These are phyloP conservation scores for Sylvilagus floridanus DNA, from an alignment of 2,797 vertebrate species.

Conservation along the genomic window DNA sequence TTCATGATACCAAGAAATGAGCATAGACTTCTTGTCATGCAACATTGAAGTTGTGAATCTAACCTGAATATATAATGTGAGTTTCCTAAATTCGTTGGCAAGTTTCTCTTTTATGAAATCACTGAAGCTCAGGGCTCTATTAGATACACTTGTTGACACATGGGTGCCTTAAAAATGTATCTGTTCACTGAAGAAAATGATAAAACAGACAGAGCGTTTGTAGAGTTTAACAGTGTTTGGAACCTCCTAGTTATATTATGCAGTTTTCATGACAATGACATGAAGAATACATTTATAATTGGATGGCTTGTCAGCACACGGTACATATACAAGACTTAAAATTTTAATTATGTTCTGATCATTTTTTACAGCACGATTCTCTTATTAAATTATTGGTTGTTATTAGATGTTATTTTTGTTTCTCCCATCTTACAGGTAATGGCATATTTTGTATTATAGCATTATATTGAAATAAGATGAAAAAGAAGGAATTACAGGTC, in stretches of 20 bases:
- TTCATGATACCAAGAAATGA: conserved; percentile 84
- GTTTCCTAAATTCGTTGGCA: conserved; percentile 78
- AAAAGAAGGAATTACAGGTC: conserved; percentile 21
- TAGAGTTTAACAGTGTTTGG: conserved; percentile 69
- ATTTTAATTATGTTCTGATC: conserved; percentile 63
- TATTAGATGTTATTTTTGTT: conserved; percentile 48
- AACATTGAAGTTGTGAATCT: conserved; percentile 82
- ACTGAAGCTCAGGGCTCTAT: conserved; percentile 77
- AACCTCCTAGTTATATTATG: conserved; percentile 59
- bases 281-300: conserved; percentile 71
- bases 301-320: conserved; percentile 47
- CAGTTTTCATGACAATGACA: conserved; percentile 47
- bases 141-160: conserved; percentile 79
- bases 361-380: not conserved
- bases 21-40: conserved; percentile 82
- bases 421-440: conserved; percentile 27
- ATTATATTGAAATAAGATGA: conserved; percentile 34
- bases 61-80: conserved; percentile 84
- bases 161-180: conserved; percentile 79
- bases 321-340: conserved; percentile 33
- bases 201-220: conserved; percentile 73
- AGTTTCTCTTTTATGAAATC: conserved; percentile 78
- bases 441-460: conserved; percentile 35
- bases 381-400: conserved; percentile 23
- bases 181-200: conserved; percentile 78